Base-by-base conservation (phyloP, 2,888 invertebrate species). In the Callosobruchus maculatus region DNA sequence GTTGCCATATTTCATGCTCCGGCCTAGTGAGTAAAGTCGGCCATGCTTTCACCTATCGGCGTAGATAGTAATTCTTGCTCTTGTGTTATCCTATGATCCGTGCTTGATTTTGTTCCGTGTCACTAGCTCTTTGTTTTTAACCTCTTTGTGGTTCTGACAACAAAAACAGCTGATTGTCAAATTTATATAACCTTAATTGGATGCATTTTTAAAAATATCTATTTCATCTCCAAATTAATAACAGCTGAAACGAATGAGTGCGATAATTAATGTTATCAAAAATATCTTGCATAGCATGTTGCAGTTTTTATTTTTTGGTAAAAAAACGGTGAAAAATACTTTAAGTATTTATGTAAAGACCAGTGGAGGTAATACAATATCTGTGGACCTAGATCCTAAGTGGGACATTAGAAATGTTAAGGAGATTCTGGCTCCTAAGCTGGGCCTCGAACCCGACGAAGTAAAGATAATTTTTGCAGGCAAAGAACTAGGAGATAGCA, bases 381-480 rank as follows among this genome's bases (percentile, higher is more conserved):
- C 91, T 0, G 90, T 93, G 0, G 91, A 93, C 81, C 87, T 94
- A 80, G 91, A 93, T 86, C 93, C 93, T 9, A 90, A 91, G 83
- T 94, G 93, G 93, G 92, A 93, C 81, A 93, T 94, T 21, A 90
- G 90, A 82, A 90, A 93, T 83, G 91, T 94, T 0, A 94, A 94
- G 84, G 91, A 93, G 84, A 86, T 92, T 68, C 90, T 94, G 0
- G 93, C 93, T 0, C 91, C 92, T 0, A 90, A 91, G 85, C 85
- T 94, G 77, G 93, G 93, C 0, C 86, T 93, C 71, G 88, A 89
- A 70, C 91, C 93, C 0, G 90, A 92, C 68, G 92, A 94, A 83
- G 90, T 94, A 0, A 93, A 93, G 85, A 93, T 94, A 73, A 94
- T 94, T 82, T 93, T 94, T 84, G 94, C 94, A 67, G 94, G 94